Evolutionary conservation across 2,113 vertebrate species (phyloP), one percentile per base, ranked within the genome.

Genomic region (Turdus rufiventris): DNA sequence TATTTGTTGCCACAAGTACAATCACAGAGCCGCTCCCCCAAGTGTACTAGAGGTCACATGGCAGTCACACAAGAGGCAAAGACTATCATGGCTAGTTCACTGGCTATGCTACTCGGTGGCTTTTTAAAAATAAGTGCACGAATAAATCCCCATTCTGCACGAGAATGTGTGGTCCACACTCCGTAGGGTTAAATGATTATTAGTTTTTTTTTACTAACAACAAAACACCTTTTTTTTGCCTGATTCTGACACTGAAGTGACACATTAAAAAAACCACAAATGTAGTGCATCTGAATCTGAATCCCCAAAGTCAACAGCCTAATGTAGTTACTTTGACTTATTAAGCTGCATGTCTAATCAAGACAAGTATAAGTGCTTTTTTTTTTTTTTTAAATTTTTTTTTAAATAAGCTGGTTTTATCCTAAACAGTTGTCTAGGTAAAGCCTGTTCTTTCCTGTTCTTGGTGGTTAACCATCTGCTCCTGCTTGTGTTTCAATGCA

Each of bases 251-350:
- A 93, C 8, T 63, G 97, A 98, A 97, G 85, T 93, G 91, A 97
- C 90, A 96, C 74, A 88, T 94, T 97, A 81, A 95, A 97, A 94
- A 90, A 81, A 93, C 93, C 95, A 91, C 71, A 91, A 95, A 96
- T 93, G 92, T 96, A 89, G 74, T 96, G 96, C 94, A 96, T 96
- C 94, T 97, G 95, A 96, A 94, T 97, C 96, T 96, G 95, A 96
- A 95, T 97, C 97, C 95, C 89, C 94, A 94, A 97, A 97, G 92
- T 89, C 93, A 83, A 95, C 96, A 96, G 96, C 96, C 89, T 97
- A 95, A 97, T 93, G 95, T 89, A 96, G 81, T 94, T 92, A 89
- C 96, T 94, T 91, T 72, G 78, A 88, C 97, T 96, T 94, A 87
- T 86, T 96, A 97, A 96, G 95, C 94, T 97, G 85, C 20, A n/a